Conservation (phyloP, 1,140 invertebrate species). For the Scylla paramamosain region DNA sequence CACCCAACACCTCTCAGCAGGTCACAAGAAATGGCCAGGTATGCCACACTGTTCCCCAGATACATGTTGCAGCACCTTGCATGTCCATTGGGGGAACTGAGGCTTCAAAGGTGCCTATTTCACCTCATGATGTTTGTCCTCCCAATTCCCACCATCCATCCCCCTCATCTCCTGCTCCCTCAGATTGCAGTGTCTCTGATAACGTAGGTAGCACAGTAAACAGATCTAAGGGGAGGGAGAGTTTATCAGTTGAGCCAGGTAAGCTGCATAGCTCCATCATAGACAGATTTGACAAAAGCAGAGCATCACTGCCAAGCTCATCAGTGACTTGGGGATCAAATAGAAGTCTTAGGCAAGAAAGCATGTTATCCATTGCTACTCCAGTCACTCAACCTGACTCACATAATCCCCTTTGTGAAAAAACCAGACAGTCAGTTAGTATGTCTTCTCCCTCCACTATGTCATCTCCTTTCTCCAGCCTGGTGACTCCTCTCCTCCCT, state of each 20-base stretch:
- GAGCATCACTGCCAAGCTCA: not conserved
- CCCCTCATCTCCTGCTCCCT: not conserved
- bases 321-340: not conserved
- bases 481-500: constrained; percentile 13
- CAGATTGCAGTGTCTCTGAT: not conserved
- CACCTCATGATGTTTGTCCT: not conserved
- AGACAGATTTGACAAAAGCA: constrained; percentile 7
- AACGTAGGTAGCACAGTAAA: not conserved
- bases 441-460: not conserved
- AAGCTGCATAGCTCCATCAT: not conserved
- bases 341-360: not conserved
- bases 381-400: not conserved
- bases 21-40: constrained; percentile 31
- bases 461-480: constrained; percentile 17
- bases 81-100: not conserved
- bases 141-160: not conserved
- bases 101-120: not conserved
- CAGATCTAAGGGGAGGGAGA: not conserved
- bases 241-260: not conserved
- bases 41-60: not conserved
- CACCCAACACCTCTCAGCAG: not conserved
- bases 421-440: not conserved
- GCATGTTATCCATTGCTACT: not conserved
- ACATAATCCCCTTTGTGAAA: not conserved
- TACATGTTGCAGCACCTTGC: not conserved